Percentiles rank a stretch among this genome's conserved stretches.
Evolutionary conservation across 2,888 invertebrate species (phyloP).

Genomic region (Pseudococcus viburni): DNA sequence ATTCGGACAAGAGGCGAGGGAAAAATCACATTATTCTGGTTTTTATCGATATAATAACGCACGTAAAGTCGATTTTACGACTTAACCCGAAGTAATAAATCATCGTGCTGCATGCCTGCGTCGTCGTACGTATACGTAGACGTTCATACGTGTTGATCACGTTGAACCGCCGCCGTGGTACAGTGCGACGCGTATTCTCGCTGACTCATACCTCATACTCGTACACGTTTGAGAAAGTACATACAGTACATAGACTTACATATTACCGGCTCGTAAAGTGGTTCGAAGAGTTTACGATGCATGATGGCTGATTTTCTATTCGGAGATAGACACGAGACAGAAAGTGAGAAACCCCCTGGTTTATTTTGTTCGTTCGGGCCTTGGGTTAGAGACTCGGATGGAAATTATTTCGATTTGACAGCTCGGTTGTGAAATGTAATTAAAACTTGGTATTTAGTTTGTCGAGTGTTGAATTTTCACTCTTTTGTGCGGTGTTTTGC

Average conservation of each 20-base stretch:
- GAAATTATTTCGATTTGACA: too few relatives aligned
- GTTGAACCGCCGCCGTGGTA: not conserved
- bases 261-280: not conserved
- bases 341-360: not conserved
- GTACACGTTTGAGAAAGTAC: slow-evolving; percentile 6
- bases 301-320: slow-evolving; percentile 1
- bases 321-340: not conserved
- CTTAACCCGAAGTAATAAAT: slow-evolving; percentile 35
- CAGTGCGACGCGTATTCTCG: not conserved
- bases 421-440: too few relatives aligned
- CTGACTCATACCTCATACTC: slow-evolving; percentile 14
- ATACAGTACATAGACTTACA: not conserved
- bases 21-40: slow-evolving; percentile 20
- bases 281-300: not conserved
- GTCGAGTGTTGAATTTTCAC: too few relatives aligned
- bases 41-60: slow-evolving; percentile 47
- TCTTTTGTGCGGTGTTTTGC: not conserved
- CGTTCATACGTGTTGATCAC: slow-evolving; percentile 17
- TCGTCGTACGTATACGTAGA: not conserved
- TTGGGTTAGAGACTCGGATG: not conserved
- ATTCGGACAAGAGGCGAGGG: not conserved
- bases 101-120: slow-evolving; percentile 4
- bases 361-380: not conserved
- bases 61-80: slow-evolving; percentile 45
- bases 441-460: too few relatives aligned